Conservation (phyloP, 2,888 invertebrate species). For the Leptinotarsa tumamoca region DNA sequence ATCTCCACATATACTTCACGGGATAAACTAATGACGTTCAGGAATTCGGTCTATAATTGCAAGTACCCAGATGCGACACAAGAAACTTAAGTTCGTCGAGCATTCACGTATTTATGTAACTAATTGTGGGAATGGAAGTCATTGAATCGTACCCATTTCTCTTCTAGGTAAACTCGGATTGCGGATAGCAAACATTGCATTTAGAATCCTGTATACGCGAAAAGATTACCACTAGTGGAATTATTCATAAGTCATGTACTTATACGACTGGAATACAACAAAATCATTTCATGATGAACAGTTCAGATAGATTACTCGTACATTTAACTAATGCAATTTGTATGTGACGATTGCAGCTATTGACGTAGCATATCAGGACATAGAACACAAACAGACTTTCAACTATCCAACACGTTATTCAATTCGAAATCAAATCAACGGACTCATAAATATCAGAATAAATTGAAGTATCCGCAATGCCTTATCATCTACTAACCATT, state of each 20-base stretch:
- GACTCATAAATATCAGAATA: no score
- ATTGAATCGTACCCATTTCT: slow-evolving; percentile 13
- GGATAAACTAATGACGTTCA: background rate
- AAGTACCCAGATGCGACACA: slow-evolving; percentile 2
- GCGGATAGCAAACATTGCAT: background rate
- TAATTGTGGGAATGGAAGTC: slow-evolving; percentile 18
- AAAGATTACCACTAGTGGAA: background rate
- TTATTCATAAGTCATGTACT: background rate
- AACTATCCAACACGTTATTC: no score
- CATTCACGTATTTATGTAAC: slow-evolving; percentile 14
- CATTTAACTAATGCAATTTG: background rate
- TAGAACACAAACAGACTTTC: no score
- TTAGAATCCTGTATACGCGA: background rate
- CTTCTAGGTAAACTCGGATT: background rate
- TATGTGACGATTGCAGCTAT: no score
- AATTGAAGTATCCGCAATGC: no score
- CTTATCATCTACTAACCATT: no score
- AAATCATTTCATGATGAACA: background rate
- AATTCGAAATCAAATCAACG: no score
- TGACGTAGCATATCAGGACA: no score
- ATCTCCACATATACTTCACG: background rate
- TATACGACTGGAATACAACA: background rate
- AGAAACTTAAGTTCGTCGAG: slow-evolving; percentile 12
- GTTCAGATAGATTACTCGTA: background rate
- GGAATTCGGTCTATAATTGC: slow-evolving; percentile 10